These are phyloP conservation scores for Pseudorectes ferrugineus DNA, from an alignment of 2,113 vertebrate genomes.

Conservation along the genomic window DNA sequence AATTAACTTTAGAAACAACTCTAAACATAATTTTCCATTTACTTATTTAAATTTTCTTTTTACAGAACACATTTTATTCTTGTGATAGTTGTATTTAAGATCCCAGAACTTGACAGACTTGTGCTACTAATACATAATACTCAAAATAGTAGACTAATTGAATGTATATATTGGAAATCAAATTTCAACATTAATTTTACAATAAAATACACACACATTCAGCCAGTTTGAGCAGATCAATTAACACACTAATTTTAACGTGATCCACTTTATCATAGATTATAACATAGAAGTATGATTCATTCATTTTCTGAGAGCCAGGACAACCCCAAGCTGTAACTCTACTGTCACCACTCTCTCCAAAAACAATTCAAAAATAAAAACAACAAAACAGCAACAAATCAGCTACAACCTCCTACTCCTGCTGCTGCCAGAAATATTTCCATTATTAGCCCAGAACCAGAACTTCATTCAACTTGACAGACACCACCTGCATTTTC, in stretches of 20 bases:
- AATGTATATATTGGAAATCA: neutral
- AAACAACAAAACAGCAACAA: neutral
- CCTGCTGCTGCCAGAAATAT: neutral
- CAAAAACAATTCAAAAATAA: neutral
- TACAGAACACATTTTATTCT: neutral
- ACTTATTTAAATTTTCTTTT: neutral
- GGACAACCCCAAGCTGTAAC: neutral
- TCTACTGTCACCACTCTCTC: neutral
- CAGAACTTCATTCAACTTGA: neutral
- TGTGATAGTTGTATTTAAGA: neutral
- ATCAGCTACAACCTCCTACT: neutral
- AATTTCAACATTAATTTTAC: neutral
- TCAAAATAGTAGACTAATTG: neutral
- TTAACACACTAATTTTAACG: neutral
- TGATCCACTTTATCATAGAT: neutral
- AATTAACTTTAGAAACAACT: neutral
- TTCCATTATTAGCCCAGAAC: neutral
- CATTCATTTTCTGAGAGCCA: neutral
- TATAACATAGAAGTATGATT: neutral
- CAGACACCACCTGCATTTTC: neutral
- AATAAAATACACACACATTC: neutral
- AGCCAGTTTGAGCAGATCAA: neutral
- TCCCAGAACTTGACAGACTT: neutral
- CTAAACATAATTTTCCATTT: neutral
- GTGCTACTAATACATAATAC: neutral